phyloP scores from a whole-genome alignment of 2,113 vertebrate genomes.

The Salvelinus namaycush region DNA sequence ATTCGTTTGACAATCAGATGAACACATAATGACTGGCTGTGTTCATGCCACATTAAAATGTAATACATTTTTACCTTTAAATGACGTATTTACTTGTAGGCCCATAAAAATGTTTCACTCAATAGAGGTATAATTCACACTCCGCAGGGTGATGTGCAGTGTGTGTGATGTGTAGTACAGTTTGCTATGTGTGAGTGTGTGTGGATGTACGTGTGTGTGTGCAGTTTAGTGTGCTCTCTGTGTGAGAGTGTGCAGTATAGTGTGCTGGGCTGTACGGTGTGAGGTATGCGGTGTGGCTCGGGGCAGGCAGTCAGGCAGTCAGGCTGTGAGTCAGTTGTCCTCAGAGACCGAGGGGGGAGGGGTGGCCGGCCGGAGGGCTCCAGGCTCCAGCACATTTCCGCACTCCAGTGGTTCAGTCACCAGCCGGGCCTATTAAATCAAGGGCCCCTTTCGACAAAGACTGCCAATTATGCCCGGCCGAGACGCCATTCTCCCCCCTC shows the following conservation, averaged over 20 bases:
- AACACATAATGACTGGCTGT: too few species aligned
- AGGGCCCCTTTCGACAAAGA: constrained; percentile 71
- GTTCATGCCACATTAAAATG: too few species aligned
- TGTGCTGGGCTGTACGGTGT: constrained; percentile 42
- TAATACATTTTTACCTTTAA: too few species aligned
- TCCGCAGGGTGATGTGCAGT: too few species aligned
- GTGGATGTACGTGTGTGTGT: too few species aligned
- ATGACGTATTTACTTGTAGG: too few species aligned
- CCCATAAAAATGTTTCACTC: too few species aligned
- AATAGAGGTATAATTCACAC: too few species aligned
- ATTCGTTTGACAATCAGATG: too few species aligned
- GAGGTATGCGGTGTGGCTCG: constrained; percentile 57
- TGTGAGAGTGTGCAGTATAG: constrained; percentile 23
- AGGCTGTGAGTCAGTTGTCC: constrained; percentile 67
- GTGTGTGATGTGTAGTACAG: too few species aligned
- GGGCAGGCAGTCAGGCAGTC: constrained; percentile 66
- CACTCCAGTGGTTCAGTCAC: constrained; percentile 69
- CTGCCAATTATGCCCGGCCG: constrained; percentile 68
- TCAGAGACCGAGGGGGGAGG: constrained; percentile 71
- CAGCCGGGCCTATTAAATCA: constrained; percentile 74
- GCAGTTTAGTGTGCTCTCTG: too few species aligned
- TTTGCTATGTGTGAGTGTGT: too few species aligned
- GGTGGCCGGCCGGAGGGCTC: constrained; percentile 57
- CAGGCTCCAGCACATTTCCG: constrained; percentile 68
- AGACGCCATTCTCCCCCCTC: constrained; percentile 61